Conservation (phyloP, 2,888 invertebrate genomes). For the Ephialtes manifestator region DNA sequence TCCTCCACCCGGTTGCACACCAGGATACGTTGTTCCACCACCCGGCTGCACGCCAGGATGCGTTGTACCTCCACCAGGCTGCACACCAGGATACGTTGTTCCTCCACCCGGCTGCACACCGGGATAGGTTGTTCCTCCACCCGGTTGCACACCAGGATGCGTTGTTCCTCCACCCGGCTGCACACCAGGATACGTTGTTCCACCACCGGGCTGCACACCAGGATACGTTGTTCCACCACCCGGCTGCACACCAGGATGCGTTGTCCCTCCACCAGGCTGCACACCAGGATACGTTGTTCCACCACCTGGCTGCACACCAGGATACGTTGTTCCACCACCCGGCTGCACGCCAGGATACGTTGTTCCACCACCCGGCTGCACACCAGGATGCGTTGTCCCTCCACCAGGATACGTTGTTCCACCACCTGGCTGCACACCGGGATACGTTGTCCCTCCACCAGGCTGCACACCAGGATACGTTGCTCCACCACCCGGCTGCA, state of each 20-base stretch:
- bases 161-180: conserved; percentile 15
- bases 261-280: conserved; percentile 38
- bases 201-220: background rate
- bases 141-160: conserved; percentile 5
- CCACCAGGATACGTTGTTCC: conserved; percentile 52
- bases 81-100: no score
- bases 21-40: conserved; percentile 54
- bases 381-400: conserved; percentile 51
- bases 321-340: conserved; percentile 45
- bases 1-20: conserved; percentile 36
- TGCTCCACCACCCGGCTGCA: conserved; percentile 45
- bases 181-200: conserved; percentile 47
- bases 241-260: conserved; percentile 52
- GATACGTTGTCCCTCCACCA: conserved; percentile 45
- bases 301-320: conserved; percentile 50
- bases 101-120: conserved; percentile 47
- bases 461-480: conserved; percentile 46
- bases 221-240: conserved; percentile 46
- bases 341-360: conserved; percentile 45
- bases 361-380: conserved; percentile 45
- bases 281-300: conserved; percentile 53
- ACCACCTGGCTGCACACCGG: conserved; percentile 50
- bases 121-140: conserved; percentile 30
- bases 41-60: conserved; percentile 56
- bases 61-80: conserved; percentile 58